A percentile compares a stretch with the other conserved stretches of the same genome.
Evolutionary conservation across 2,888 invertebrate genomes (phyloP).

Genomic region (Margaritifera margaritifera): DNA sequence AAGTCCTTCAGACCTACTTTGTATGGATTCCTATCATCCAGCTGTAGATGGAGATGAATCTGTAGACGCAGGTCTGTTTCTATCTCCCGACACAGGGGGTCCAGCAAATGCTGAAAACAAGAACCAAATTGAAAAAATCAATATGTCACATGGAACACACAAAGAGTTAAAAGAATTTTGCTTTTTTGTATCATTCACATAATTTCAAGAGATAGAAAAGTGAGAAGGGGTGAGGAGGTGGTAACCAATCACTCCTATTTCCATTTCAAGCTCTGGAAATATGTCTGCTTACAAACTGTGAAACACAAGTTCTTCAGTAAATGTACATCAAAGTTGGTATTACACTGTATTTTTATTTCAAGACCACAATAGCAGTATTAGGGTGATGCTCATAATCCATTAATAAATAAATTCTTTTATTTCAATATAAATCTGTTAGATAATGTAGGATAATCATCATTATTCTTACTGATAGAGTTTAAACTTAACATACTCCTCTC

Average conservation of each 20-base stretch:
- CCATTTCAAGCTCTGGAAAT: too few species aligned
- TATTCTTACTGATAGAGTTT: too few species aligned
- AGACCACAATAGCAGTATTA: neutral
- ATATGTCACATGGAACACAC: neutral
- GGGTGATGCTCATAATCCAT: neutral
- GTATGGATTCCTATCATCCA: slow-evolving; percentile 80
- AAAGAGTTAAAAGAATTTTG: neutral
- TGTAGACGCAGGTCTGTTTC: slow-evolving; percentile 94
- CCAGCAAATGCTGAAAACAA: slow-evolving; percentile 66
- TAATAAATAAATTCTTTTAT: too few species aligned
- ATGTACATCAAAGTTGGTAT: too few species aligned
- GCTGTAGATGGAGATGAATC: slow-evolving; percentile 91
- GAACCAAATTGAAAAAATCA: neutral
- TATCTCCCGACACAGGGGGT: slow-evolving; percentile 87
- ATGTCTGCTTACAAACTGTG: too few species aligned
- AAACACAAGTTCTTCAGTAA: too few species aligned
- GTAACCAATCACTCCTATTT: too few species aligned
- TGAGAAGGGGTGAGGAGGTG: too few species aligned
- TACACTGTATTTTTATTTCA: too few species aligned
- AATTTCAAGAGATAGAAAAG: too few species aligned
- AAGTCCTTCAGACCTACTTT: slow-evolving; percentile 79
- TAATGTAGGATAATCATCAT: too few species aligned
- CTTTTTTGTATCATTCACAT: neutral
- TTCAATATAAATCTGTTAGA: too few species aligned
- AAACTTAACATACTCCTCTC: neutral